These are phyloP conservation scores for Crocuta crocuta DNA, from an alignment of 2,113 vertebrate genomes.

Conservation along the genomic window DNA sequence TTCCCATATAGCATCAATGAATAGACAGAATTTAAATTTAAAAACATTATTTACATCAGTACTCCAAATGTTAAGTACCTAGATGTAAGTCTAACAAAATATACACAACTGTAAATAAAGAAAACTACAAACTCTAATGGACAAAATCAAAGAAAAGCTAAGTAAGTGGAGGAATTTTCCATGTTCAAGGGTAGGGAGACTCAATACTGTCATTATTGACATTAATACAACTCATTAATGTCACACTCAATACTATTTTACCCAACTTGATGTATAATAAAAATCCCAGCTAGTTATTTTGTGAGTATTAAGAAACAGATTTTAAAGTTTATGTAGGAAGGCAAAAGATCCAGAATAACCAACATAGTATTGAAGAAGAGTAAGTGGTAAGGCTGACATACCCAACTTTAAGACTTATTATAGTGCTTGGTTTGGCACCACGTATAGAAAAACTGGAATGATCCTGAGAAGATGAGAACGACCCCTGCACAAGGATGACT, in stretches of 20 bases:
- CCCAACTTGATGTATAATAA: neutral
- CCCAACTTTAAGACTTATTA: neutral
- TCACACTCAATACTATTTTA: no score
- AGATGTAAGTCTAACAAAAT: neutral
- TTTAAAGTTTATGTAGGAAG: neutral
- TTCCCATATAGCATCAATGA: neutral
- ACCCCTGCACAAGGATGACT: neutral
- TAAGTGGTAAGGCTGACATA: neutral
- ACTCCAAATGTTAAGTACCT: neutral
- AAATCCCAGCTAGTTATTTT: neutral
- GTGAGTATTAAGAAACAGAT: neutral
- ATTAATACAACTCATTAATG: no score
- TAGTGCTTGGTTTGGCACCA: no score
- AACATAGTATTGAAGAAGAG: neutral
- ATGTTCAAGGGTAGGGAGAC: neutral
- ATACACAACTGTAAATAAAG: neutral
- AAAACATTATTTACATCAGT: neutral
- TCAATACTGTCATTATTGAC: neutral
- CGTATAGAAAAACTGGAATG: no score
- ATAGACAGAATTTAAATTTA: neutral
- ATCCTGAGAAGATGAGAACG: no score
- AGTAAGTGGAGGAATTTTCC: neutral
- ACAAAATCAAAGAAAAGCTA: neutral
- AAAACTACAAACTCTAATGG: neutral
- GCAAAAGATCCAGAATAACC: neutral